Evolutionary conservation across 2,797 vertebrate species (phyloP).

Genomic region (Pelobates cultripes): DNA sequence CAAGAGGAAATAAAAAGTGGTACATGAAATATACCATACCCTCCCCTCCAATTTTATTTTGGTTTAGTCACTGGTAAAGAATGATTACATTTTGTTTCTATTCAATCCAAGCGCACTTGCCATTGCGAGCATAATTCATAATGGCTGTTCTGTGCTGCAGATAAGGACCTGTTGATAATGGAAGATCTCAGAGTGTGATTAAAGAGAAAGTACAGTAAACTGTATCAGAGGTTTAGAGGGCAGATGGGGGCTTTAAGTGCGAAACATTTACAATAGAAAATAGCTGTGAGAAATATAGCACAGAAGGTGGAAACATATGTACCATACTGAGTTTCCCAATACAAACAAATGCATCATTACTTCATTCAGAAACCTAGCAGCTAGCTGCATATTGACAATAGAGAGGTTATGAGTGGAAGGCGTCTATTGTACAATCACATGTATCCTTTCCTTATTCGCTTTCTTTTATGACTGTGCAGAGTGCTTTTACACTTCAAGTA

Average conservation of each 20-base stretch:
- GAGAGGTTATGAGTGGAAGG: background rate
- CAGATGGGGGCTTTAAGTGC: background rate
- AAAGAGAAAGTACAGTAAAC: background rate
- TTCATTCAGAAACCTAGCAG: background rate
- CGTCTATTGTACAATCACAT: conserved; percentile 6
- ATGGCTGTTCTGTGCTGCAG: background rate
- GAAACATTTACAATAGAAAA: background rate
- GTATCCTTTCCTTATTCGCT: background rate
- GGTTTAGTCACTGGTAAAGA: background rate
- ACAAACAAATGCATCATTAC: conserved; percentile 15
- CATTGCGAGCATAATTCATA: background rate
- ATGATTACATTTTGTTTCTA: background rate
- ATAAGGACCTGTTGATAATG: background rate
- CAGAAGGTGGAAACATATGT: conserved; percentile 15
- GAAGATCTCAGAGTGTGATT: background rate
- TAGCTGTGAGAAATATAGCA: background rate
- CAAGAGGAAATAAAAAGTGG: background rate
- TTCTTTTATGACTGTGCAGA: background rate
- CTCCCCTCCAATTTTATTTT: background rate
- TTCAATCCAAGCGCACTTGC: background rate
- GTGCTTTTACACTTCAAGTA: conserved; percentile 7
- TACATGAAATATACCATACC: background rate
- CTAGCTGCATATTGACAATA: background rate
- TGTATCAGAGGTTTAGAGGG: background rate
- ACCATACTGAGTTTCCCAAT: conserved; percentile 10